Evolutionary conservation across 2,888 invertebrate genomes (phyloP), one percentile per base, ranked within the genome.

Genomic region (Mermis nigrescens): DNA sequence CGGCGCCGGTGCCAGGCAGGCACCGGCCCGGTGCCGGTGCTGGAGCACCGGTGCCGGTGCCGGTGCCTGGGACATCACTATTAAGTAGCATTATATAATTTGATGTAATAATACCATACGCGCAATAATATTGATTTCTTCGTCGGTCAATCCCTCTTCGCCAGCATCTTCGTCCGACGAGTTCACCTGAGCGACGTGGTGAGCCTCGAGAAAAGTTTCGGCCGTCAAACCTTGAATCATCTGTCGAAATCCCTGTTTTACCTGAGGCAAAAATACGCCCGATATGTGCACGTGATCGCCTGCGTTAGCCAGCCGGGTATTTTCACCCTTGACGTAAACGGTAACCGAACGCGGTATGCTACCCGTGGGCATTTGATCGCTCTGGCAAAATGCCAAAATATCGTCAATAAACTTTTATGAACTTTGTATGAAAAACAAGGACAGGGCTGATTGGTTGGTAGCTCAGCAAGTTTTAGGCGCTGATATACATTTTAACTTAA

Each of bases 311-410:
- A 81, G 80, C 4, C 98, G 82, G 0, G 94, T 94, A 2, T 80
- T 81, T 77, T 98, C 95, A 0, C 95, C 95, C 65, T 86, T 82
- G 66, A 92, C 92, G 73, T 86, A 84, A 60, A 98, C 81, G 0
- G 89, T 86, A 76, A 98, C 78, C 61, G 85, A 81, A 26, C 98
- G 83, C 1, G 98, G 98, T 68, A 99, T 94, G 75, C 92, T 91
- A 0, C 98, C 98, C 57, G 91, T 87, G 0, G 95, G 95, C 26
- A 98, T 95, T 80, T 95, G 91, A 72, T 92, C 92, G 65, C 88
- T 91, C 87, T 77, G 65, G 27, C 73, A 66, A 7, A 32, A 60
- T 7, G 22, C 26, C 55, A 57, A 26, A 55, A 31, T 12, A 55
- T 55, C 15, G 24, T 19, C 7, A 7, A n/a, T 19, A 55, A 55